These are phyloP conservation scores for Ondatra zibethicus DNA, from an alignment of 2,113 vertebrate genomes.

Conservation along the genomic window DNA sequence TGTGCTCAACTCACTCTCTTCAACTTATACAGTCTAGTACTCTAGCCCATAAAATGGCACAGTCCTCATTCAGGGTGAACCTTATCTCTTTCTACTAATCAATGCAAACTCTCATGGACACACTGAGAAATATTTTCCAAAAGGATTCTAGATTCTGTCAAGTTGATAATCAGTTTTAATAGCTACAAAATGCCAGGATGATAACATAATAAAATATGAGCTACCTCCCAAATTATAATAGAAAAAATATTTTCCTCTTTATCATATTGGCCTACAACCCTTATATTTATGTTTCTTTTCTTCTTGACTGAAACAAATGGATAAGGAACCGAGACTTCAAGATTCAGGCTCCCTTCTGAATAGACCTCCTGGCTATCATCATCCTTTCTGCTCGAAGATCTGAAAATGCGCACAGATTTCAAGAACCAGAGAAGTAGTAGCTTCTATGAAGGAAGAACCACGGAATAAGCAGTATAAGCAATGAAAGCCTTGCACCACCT, in stretches of 20 bases:
- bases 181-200: background rate
- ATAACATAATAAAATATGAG: background rate
- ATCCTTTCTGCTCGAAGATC: background rate
- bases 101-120: background rate
- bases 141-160: background rate
- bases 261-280: background rate
- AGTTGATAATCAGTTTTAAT: background rate
- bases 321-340: background rate
- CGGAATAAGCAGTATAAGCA: fast-evolving
- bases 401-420: background rate
- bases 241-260: background rate
- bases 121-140: background rate
- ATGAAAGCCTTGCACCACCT: background rate
- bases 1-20: background rate
- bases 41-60: background rate
- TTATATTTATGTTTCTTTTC: background rate
- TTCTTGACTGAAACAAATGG: background rate
- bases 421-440: background rate
- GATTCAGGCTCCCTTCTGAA: background rate
- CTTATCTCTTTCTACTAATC: background rate
- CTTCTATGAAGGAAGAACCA: fast-evolving
- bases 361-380: background rate
- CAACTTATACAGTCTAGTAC: background rate
- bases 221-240: background rate
- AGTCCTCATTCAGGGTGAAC: background rate